These are phyloP conservation scores for Enteromius paludinosus DNA, from an alignment of 2,797 vertebrate species.

Conservation along the genomic window DNA sequence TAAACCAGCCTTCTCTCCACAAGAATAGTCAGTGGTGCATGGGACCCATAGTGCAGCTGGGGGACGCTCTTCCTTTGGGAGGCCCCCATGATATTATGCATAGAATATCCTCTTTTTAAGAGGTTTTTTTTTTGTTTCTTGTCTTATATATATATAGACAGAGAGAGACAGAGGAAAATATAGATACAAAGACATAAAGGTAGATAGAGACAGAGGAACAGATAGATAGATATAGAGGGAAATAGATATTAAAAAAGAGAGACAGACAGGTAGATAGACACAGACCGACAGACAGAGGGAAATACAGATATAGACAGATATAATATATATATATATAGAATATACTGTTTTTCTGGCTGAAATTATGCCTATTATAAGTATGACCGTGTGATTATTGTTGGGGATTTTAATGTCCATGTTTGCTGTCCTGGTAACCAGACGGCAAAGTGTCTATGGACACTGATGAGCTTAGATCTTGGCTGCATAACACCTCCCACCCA, in stretches of 20 bases:
- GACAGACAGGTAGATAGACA: too few relatives aligned
- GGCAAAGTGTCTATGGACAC: not conserved
- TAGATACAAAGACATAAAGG: not conserved
- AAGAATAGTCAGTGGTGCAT: not conserved
- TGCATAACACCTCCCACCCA: constrained; percentile 3
- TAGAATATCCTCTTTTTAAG: not conserved
- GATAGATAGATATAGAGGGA: too few relatives aligned
- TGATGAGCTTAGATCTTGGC: constrained; percentile 5
- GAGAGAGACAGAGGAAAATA: not conserved
- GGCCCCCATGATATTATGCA: not conserved
- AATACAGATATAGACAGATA: too few relatives aligned
- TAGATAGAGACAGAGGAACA: not conserved
- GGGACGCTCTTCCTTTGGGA: not conserved
- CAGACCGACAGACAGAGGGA: not conserved
- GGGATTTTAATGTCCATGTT: not conserved
- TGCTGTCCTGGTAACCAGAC: not conserved
- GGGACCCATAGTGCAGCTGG: not conserved
- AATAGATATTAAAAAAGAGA: not conserved
- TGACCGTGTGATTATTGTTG: not conserved
- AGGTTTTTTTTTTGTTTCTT: not conserved
- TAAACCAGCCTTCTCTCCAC: not conserved
- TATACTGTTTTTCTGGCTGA: too few relatives aligned
- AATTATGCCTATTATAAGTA: not conserved
- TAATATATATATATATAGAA: too few relatives aligned
- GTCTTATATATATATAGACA: not conserved